A percentile compares a stretch with the other conserved stretches of the same genome.
These are phyloP conservation scores for Ormyrus labotus DNA, from an alignment of 2,888 invertebrate genomes.

Conservation along the genomic window DNA sequence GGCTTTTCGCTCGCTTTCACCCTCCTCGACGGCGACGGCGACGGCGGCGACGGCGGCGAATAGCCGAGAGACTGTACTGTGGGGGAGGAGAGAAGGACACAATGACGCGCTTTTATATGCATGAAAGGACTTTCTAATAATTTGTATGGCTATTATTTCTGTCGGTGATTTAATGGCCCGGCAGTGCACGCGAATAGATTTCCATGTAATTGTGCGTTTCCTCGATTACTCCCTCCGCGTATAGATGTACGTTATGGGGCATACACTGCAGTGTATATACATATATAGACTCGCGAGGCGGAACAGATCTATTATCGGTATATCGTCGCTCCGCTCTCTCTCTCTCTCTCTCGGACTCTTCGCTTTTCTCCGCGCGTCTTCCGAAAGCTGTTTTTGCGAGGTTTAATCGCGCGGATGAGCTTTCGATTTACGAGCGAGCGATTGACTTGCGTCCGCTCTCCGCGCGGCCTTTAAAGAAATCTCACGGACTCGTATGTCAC, in stretches of 20 bases:
- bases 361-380: background rate
- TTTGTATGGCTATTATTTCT: constrained; percentile 54
- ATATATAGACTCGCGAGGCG: background rate
- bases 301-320: constrained; percentile 36
- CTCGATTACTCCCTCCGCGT: background rate
- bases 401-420: constrained; percentile 55
- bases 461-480: constrained; percentile 39
- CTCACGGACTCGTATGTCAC: constrained; percentile 39
- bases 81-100: background rate
- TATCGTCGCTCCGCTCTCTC: background rate
- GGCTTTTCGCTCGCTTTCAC: constrained; percentile 28
- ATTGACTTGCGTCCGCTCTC: constrained; percentile 34
- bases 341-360: background rate
- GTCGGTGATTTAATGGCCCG: constrained; percentile 43
- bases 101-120: constrained; percentile 45
- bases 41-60: too few relatives aligned
- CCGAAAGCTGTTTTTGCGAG: constrained; percentile 46
- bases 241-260: background rate
- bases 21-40: background rate
- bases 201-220: constrained; percentile 51
- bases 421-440: constrained; percentile 54
- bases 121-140: constrained; percentile 53
- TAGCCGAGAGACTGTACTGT: too few relatives aligned
- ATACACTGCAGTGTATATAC: too few relatives aligned
- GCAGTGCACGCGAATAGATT: constrained; percentile 35